phyloP scores from a whole-genome alignment of 2,797 vertebrate species.

The Dallia pectoralis region DNA sequence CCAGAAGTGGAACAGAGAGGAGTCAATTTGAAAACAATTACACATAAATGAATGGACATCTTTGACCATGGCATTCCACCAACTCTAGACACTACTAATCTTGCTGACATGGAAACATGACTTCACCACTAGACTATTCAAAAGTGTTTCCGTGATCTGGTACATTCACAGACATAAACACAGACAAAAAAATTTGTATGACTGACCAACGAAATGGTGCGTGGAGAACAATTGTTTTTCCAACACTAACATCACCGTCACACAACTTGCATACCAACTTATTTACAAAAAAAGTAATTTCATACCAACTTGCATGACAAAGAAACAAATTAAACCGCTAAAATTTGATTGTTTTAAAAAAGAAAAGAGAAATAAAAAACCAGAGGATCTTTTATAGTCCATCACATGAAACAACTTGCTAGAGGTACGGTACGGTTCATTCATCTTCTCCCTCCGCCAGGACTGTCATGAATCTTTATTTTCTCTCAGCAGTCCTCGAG shows the following conservation, averaged over 20 bases:
- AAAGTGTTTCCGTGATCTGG: slow-evolving; percentile 40
- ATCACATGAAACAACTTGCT: slow-evolving; percentile 47
- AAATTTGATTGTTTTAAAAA: slow-evolving; percentile 59
- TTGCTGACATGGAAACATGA: slow-evolving; percentile 35
- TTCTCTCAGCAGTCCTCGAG: slow-evolving; percentile 95
- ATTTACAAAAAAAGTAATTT: slow-evolving; percentile 42
- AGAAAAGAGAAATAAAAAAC: slow-evolving; percentile 38
- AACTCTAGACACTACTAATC: slow-evolving; percentile 27
- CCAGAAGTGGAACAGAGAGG: slow-evolving; percentile 44
- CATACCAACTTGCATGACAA: slow-evolving; percentile 29
- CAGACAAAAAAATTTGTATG: slow-evolving; percentile 26
- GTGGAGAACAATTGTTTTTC: slow-evolving; percentile 31
- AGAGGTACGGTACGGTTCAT: slow-evolving; percentile 40
- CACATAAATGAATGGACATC: slow-evolving; percentile 31
- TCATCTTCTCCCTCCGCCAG: slow-evolving; percentile 41
- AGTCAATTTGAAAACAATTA: slow-evolving; percentile 28
- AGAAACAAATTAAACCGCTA: slow-evolving; percentile 49
- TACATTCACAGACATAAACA: slow-evolving; percentile 55
- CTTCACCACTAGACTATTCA: slow-evolving; percentile 36
- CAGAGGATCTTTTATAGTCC: slow-evolving; percentile 44
- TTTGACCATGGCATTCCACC: neutral
- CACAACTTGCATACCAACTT: slow-evolving; percentile 47
- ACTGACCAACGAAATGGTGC: slow-evolving; percentile 66
- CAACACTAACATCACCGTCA: slow-evolving; percentile 29
- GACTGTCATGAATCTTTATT: slow-evolving; percentile 67